Conservation (phyloP, 2,113 vertebrate genomes). For the Empidonax traillii region DNA sequence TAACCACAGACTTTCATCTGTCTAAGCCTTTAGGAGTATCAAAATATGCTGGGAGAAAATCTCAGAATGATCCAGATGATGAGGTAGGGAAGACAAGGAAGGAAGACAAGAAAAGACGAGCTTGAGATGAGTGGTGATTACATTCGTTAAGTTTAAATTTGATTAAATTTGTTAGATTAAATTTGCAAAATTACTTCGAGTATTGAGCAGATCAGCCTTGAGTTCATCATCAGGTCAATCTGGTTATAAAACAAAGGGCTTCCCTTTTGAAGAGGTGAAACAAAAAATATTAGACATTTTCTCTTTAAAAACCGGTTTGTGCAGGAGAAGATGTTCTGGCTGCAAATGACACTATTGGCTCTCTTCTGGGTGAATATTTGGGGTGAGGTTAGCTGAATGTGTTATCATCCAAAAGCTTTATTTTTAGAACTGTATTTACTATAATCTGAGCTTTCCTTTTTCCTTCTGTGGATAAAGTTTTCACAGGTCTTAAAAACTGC, state of each 20-base stretch:
- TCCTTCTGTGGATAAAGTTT: neutral
- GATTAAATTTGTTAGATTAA: constrained; percentile 13
- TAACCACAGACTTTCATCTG: neutral
- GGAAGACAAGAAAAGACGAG: neutral
- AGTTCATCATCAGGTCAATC: neutral
- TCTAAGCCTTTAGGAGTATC: neutral
- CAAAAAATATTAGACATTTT: neutral
- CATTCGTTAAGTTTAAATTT: neutral
- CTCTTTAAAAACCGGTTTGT: neutral
- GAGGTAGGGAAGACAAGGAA: neutral
- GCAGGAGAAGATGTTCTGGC: neutral
- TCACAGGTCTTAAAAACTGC: neutral
- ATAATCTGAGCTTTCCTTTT: neutral
- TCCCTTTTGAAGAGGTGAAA: neutral
- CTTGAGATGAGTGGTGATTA: neutral
- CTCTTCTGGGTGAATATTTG: neutral
- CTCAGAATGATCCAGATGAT: neutral
- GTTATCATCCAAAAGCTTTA: neutral
- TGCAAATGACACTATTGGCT: rapidly evolving
- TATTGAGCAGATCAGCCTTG: neutral
- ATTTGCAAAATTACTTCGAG: neutral
- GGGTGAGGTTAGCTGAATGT: neutral
- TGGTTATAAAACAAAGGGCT: neutral
- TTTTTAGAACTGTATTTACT: neutral
- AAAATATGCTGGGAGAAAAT: neutral